These are phyloP conservation scores for Rhogogaster chlorosoma DNA, from an alignment of 2,888 invertebrate species.

Conservation along the genomic window DNA sequence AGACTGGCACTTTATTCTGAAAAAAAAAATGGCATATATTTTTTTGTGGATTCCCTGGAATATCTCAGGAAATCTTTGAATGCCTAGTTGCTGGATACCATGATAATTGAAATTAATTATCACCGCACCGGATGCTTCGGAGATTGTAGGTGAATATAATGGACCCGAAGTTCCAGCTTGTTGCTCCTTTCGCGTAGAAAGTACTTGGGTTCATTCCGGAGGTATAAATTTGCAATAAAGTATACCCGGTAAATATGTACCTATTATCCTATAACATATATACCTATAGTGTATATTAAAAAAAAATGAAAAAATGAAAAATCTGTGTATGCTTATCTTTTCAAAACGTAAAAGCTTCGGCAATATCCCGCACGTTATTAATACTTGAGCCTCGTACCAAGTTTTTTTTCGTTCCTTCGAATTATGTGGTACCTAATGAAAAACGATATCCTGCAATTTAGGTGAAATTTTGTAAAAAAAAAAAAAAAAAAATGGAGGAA, in stretches of 20 bases:
- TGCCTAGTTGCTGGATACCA: too few relatives aligned
- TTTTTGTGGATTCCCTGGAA: too few relatives aligned
- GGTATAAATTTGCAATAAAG: background rate
- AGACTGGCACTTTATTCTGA: too few relatives aligned
- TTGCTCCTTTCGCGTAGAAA: background rate
- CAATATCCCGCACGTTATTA: background rate
- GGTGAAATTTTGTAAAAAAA: background rate
- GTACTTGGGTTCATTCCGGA: background rate
- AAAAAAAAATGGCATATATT: too few relatives aligned
- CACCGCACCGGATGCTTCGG: background rate
- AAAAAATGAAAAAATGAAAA: too few relatives aligned
- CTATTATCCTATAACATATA: background rate
- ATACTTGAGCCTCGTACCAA: background rate
- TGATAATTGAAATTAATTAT: background rate
- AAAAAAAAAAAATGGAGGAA: background rate
- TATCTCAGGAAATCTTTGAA: too few relatives aligned
- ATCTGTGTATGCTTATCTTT: background rate
- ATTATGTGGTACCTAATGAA: background rate
- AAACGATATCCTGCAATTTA: background rate
- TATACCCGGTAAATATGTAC: background rate
- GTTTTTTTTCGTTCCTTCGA: background rate
- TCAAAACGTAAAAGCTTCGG: background rate
- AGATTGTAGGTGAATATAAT: background rate
- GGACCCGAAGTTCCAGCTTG: background rate
- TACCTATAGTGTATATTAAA: too few relatives aligned